Conservation (phyloP, 2,113 vertebrate genomes). For the Mellivora capensis region DNA sequence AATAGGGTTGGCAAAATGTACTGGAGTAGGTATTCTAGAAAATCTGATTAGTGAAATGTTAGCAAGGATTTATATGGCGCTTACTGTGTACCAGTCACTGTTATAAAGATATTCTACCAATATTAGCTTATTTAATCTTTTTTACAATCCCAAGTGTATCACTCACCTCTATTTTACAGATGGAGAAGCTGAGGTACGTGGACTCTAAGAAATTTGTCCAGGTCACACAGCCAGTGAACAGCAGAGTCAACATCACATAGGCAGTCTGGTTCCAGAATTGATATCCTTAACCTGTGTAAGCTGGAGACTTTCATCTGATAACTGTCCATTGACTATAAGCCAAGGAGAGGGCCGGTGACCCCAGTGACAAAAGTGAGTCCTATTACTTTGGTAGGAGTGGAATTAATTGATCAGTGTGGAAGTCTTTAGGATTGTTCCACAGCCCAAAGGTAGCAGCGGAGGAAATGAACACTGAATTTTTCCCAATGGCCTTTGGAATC, state of each 20-base stretch:
- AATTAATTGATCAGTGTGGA: not conserved
- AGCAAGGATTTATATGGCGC: not conserved
- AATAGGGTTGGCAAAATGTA: too few species aligned
- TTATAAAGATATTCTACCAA: not conserved
- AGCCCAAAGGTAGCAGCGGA: not conserved
- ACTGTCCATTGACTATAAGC: not conserved
- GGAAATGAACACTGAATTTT: not conserved
- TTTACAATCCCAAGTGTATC: not conserved
- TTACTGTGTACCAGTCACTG: not conserved
- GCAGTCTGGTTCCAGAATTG: not conserved
- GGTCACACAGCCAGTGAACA: not conserved
- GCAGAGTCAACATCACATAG: not conserved
- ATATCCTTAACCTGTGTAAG: not conserved
- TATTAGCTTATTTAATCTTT: not conserved
- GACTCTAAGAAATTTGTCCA: not conserved
- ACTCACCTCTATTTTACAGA: not conserved
- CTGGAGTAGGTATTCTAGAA: not conserved
- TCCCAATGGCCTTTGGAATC: not conserved
- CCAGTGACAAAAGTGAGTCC: not conserved
- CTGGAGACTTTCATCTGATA: not conserved
- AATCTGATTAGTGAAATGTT: not conserved
- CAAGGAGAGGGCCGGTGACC: not conserved
- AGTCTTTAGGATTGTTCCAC: not conserved
- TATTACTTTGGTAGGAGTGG: not conserved
- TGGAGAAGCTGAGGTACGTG: not conserved